Evolutionary conservation across 2,888 invertebrate genomes (phyloP).

Genomic region (Criorhina ranunculi): DNA sequence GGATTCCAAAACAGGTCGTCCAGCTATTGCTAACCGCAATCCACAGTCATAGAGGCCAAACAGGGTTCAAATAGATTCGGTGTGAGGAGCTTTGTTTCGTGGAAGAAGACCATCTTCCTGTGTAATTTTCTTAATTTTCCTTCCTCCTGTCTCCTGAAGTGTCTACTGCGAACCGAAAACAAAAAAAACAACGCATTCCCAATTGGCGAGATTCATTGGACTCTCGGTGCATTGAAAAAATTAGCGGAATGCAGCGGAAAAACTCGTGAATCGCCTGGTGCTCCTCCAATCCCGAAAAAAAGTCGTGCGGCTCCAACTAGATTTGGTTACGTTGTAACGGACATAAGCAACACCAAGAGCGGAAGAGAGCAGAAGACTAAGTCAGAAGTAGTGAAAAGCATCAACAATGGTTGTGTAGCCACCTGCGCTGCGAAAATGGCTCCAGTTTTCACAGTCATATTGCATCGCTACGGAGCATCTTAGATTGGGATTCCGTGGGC

Average conservation of each 20-base stretch:
- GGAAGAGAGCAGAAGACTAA: constrained; percentile 2
- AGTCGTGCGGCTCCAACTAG: constrained; percentile 73
- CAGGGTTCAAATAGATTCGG: constrained; percentile 74
- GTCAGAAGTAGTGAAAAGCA: constrained; percentile 31
- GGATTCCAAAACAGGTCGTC: constrained; percentile 72
- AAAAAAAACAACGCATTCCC: constrained; percentile 69
- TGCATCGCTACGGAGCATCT: constrained; percentile 68
- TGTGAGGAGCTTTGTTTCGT: constrained; percentile 54
- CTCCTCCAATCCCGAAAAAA: constrained; percentile 51
- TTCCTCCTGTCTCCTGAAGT: constrained; percentile 23
- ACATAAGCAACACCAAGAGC: constrained; percentile 27
- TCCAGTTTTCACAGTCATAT: constrained; percentile 74
- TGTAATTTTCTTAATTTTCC: constrained; percentile 76
- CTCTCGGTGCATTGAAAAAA: constrained; percentile 68
- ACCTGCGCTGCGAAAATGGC: constrained; percentile 74
- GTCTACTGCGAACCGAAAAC: constrained; percentile 21
- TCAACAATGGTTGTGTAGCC: constrained; percentile 73
- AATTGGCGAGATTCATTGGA: constrained; percentile 62
- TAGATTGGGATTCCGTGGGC: constrained; percentile 47
- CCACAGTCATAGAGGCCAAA: constrained; percentile 61
- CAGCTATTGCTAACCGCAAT: constrained; percentile 32
- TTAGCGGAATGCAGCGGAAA: constrained; percentile 72
- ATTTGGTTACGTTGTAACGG: constrained; percentile 54
- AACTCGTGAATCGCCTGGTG: constrained; percentile 73
- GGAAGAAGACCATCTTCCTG: constrained; percentile 67